phyloP scores from a whole-genome alignment of 2,888 invertebrate species.

The Athalia rosae region DNA sequence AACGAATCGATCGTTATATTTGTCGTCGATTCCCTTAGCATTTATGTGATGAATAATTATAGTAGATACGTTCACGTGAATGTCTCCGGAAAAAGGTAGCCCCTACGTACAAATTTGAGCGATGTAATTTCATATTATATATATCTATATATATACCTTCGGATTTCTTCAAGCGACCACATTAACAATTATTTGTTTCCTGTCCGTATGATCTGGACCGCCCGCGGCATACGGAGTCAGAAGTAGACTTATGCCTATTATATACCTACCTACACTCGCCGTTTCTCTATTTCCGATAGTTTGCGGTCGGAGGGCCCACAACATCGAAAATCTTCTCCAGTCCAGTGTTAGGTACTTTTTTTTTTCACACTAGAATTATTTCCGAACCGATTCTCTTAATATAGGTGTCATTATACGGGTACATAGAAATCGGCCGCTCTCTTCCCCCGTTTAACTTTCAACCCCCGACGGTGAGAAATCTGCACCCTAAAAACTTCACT shows the following conservation, averaged over 20 bases:
- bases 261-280: not conserved
- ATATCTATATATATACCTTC: not conserved
- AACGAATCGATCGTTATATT: too few species aligned
- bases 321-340: conserved; percentile 42
- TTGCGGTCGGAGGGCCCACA: conserved; percentile 60
- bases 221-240: conserved; percentile 14
- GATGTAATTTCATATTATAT: conserved; percentile 11
- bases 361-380: conserved; percentile 41
- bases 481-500: too few species aligned
- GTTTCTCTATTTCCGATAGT: conserved; percentile 66
- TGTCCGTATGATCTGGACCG: conserved; percentile 51
- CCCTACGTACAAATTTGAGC: not conserved
- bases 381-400: conserved; percentile 41
- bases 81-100: too few species aligned
- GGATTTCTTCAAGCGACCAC: conserved; percentile 13
- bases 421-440: too few species aligned
- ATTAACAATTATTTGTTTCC: conserved; percentile 51
- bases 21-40: too few species aligned
- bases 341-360: not conserved
- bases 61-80: too few species aligned
- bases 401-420: conserved; percentile 37
- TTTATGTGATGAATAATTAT: too few species aligned
- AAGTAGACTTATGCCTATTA: not conserved
- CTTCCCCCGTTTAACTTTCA: conserved; percentile 39
- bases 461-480: conserved; percentile 5